Base-by-base conservation (phyloP, 2,797 vertebrate genomes). In the Spondyliosoma cantharus region DNA sequence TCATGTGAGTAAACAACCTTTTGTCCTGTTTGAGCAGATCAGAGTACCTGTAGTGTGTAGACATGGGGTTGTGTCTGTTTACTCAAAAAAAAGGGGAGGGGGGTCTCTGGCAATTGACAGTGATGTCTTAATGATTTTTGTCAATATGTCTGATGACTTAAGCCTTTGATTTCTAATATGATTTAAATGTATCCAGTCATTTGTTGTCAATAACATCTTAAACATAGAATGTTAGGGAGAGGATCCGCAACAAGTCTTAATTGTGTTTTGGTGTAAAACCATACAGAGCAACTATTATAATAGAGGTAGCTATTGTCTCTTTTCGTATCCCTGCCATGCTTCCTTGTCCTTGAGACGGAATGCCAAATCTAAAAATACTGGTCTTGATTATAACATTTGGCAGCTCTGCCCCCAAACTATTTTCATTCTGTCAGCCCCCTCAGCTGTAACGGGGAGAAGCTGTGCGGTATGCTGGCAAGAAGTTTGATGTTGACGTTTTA, bases 321-420 rank as follows among this genome's bases (percentile, higher is more conserved):
- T 27, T 78, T 69, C 82, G n/a, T 43, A 24, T 76, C 16, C 3
- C 67, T 71, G 64, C 29, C 50, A 48, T 53, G 63, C 74, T 80
- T 71, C 73, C 74, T 78, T 53, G 83, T 85, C 77, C 80, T 65
- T 80, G 59, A 60, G 50, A 45, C 54, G 58, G 68, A 74, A 80
- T 83, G 77, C 74, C 66, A 83, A 37, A 86, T 87, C 89, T 92
- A 90, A 88, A 92, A 91, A 90, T 90, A 90, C 81, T 82, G 69
- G 64, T 82, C 77, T 84, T 79, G 81, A 84, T 89, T 85, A 63
- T 84, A 88, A 84, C 78, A 85, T 85, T 90, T 85, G 81, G 59
- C 89, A 87, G 71, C 75, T 81, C 81, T 60, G 79, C 68, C 74
- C 58, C 45, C 6, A 61, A 71, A 79, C 78, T 86, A 74, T 85